These are phyloP conservation scores for Stegastes partitus DNA, from an alignment of 2,113 vertebrate genomes.

Conservation along the genomic window DNA sequence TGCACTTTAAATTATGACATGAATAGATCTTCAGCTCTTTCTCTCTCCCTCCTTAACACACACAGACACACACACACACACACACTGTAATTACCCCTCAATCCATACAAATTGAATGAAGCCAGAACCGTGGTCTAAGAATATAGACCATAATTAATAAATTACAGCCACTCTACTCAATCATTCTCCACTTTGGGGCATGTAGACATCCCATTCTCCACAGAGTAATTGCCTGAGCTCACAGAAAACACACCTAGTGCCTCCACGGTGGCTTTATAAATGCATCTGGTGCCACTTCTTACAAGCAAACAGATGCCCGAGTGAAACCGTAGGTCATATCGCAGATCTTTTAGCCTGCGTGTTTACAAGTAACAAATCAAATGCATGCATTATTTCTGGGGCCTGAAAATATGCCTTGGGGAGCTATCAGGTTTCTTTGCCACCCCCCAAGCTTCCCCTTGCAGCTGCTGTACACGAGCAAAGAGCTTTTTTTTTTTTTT, in stretches of 20 bases:
- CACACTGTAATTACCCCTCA: conserved; percentile 73
- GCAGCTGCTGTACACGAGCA: conserved; percentile 77
- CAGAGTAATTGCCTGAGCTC: conserved; percentile 70
- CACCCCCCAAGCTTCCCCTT: conserved; percentile 56
- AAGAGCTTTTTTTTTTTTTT: conserved; percentile 29
- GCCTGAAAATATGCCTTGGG: conserved; percentile 80
- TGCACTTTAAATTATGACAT: conserved; percentile 63
- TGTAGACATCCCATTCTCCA: conserved; percentile 65
- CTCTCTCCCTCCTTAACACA: conserved; percentile 24
- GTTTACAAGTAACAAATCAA: conserved; percentile 85
- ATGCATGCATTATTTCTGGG: conserved; percentile 81
- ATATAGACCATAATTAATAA: conserved; percentile 85
- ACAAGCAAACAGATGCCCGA: conserved; percentile 65
- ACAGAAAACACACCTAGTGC: conserved; percentile 61
- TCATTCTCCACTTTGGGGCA: conserved; percentile 80
- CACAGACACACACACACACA: conserved; percentile 47
- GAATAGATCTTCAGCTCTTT: conserved; percentile 51
- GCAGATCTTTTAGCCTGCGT: conserved; percentile 67
- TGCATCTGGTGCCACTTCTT: conserved; percentile 64
- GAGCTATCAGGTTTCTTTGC: conserved; percentile 69
- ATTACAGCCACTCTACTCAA: conserved; percentile 81
- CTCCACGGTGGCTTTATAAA: conserved; percentile 42
- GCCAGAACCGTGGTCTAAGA: conserved; percentile 76
- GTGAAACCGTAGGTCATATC: conserved; percentile 60
- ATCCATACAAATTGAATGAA: conserved; percentile 84